Percentiles rank a stretch among this genome's conserved stretches.
phyloP scores from a whole-genome alignment of 2,797 vertebrate genomes.

The Fringilla coelebs region DNA sequence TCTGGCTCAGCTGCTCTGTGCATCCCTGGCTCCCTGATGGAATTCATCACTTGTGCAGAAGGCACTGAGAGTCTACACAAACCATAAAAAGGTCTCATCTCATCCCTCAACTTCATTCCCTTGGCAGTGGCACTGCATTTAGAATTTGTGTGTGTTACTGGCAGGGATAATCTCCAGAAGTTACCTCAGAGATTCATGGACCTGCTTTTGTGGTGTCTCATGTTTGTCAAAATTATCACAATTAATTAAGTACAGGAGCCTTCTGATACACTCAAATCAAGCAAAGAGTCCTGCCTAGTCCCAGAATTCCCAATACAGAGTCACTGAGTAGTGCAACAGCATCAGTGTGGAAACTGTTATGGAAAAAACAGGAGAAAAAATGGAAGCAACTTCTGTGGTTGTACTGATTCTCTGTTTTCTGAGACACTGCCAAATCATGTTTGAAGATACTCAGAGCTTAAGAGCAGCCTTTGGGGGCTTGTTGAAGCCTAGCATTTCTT shows the following conservation, averaged over 20 bases:
- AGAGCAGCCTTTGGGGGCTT: not conserved
- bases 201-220: not conserved
- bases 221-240: not conserved
- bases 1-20: not conserved
- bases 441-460: not conserved
- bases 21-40: not conserved
- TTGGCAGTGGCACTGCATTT: not conserved
- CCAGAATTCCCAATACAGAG: not conserved
- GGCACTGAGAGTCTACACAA: not conserved
- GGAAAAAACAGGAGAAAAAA: conserved; percentile 6
- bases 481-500: not conserved
- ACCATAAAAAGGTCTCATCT: not conserved
- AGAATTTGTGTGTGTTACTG: not conserved
- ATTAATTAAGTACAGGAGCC: not conserved
- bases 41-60: not conserved
- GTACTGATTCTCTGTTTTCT: not conserved
- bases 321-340: not conserved
- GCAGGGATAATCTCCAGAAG: not conserved
- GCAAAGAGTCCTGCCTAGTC: not conserved
- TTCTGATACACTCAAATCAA: not conserved
- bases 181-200: not conserved
- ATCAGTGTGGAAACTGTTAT: not conserved
- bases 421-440: not conserved
- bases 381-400: not conserved
- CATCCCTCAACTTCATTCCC: not conserved